These are phyloP conservation scores for Alsophila aescularia DNA, from an alignment of 2,888 invertebrate genomes.

Conservation along the genomic window DNA sequence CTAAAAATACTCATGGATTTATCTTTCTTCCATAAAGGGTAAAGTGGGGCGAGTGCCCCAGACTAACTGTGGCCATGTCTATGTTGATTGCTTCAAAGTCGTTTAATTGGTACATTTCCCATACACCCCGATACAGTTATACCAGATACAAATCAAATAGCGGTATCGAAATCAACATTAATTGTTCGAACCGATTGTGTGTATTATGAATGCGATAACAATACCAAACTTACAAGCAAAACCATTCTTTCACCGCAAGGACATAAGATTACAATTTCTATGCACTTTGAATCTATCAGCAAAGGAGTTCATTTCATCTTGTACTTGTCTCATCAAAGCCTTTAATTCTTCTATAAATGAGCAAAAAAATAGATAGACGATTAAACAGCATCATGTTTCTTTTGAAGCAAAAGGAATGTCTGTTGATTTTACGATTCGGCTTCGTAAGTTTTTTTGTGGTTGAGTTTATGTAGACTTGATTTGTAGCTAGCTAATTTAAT, in stretches of 20 bases:
- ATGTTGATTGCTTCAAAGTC: conserved; percentile 51
- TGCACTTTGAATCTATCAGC: neutral
- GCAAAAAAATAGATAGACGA: conserved; percentile 38
- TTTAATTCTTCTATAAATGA: conserved; percentile 54
- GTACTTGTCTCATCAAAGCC: conserved; percentile 53
- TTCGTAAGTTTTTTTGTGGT: conserved; percentile 22
- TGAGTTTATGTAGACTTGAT: conserved; percentile 23
- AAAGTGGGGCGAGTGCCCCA: too few relatives aligned
- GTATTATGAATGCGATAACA: conserved; percentile 39
- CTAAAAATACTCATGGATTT: too few relatives aligned
- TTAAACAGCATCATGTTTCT: conserved; percentile 34
- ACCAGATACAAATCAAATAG: conserved; percentile 69
- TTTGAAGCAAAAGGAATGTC: conserved; percentile 36
- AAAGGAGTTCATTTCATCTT: conserved; percentile 30
- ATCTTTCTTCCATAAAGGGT: too few relatives aligned
- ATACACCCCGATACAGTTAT: conserved; percentile 50
- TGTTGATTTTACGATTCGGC: conserved; percentile 38
- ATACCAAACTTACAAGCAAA: conserved; percentile 37
- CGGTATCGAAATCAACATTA: conserved; percentile 75
- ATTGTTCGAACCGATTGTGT: conserved; percentile 67
- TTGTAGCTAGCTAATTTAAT: conserved; percentile 33
- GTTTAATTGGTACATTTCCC: conserved; percentile 72
- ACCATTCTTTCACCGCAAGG: conserved; percentile 17
- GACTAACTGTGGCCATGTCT: conserved; percentile 33
- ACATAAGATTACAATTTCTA: conserved; percentile 9